Evolutionary conservation across 1,140 invertebrate genomes (phyloP), one percentile per base, ranked within the genome.

Genomic region (Orius insidiosus): DNA sequence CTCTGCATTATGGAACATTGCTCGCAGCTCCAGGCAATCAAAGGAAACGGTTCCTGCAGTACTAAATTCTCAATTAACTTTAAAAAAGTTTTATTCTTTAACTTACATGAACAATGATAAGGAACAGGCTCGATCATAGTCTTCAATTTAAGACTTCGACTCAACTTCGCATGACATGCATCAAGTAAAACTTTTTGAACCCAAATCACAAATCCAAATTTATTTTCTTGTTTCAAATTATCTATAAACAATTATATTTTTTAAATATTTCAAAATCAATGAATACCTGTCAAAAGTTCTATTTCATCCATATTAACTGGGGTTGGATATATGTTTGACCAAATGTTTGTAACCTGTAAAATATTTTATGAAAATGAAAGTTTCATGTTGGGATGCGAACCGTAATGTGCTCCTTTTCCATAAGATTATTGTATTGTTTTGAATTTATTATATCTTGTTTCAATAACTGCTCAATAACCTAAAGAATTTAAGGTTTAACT

Each of bases 21-120:
- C 15, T 78, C 72, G 45, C 70, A 68, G 45, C 72, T 82, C 72
- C 76, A 84, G n/a, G 77, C 73, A 0, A 84, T 70, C 16, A 84
- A 55, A 0, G 80, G 80, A n/a, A 82, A 71, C 0, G 76, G 74
- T 52, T 78, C 68, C 43, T 73, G 70, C 50, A 74, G 61, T 42
- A 72, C 75, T 79, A 58, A 42, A 66, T 31, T 24, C 7, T 24
- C 24, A 24, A 24, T 24, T 7, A 24, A 24, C 7, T 36, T 19
- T n/a, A n/a, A n/a, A n/a, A n/a, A n/a, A n/a, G n/a, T 14, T 42
- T 14, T 35, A 10, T 49, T 18, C 31, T 33, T 48, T 48, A 54
- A 70, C 69, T 70, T 68, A 75, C 72, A 56, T 32, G 73, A 65
- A 48, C 63, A 71, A 56, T 77, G 71, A 58, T 74, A 75, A 4